These are phyloP conservation scores for Augochlorella aurata DNA, from an alignment of 2,888 invertebrate species.

Conservation along the genomic window DNA sequence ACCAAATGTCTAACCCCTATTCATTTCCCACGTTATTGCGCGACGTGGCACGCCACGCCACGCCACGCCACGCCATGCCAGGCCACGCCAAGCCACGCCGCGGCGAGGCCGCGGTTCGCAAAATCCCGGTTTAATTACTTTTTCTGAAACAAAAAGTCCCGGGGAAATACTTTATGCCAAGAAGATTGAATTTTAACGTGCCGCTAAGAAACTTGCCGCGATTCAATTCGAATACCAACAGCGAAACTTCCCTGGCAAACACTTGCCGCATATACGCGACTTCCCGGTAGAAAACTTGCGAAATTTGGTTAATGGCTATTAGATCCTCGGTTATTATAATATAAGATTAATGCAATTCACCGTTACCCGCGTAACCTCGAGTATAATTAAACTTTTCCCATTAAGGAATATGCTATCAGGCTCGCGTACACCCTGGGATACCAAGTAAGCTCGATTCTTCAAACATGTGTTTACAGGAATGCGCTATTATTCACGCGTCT, in stretches of 20 bases:
- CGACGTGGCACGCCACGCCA: background rate
- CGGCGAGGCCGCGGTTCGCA: constrained; percentile 27
- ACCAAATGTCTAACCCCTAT: constrained; percentile 52
- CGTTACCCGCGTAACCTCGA: background rate
- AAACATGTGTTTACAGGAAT: background rate
- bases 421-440: background rate
- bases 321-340: constrained; percentile 1
- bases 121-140: constrained; percentile 69
- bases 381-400: constrained; percentile 9
- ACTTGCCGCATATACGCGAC: constrained; percentile 6
- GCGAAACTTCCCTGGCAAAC: constrained; percentile 31
- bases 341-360: constrained; percentile 5
- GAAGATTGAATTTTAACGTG: constrained; percentile 68
- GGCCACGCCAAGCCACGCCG: too few species aligned
- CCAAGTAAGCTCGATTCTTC: background rate
- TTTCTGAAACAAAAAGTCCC: constrained; percentile 59
- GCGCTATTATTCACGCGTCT: background rate
- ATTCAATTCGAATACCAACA: constrained; percentile 34
- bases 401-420: background rate
- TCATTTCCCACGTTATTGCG: constrained; percentile 28
- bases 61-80: too few species aligned
- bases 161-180: constrained; percentile 54
- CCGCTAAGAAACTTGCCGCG: constrained; percentile 41
- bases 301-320: constrained; percentile 13
- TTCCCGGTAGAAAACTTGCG: constrained; percentile 14